A percentile compares a stretch with the other conserved stretches of the same genome.
phyloP scores from a whole-genome alignment of 2,113 vertebrate species.

The Microtus ochrogaster region DNA sequence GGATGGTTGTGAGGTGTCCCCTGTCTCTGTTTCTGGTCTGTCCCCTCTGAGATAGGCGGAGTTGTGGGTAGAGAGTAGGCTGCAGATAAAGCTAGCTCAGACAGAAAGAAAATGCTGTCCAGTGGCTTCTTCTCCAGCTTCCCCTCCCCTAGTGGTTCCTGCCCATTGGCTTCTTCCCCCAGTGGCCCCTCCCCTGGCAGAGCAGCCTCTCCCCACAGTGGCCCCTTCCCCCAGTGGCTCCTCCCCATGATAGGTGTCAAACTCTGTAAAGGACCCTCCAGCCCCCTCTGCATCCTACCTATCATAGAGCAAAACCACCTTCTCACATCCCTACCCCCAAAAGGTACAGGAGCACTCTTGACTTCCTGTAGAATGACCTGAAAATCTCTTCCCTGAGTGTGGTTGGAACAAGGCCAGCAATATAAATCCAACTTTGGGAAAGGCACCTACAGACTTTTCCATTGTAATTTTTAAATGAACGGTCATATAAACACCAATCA shows the following conservation, averaged over 20 bases:
- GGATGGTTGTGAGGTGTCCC: rapidly evolving
- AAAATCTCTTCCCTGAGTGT: not conserved
- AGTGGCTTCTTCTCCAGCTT: no score
- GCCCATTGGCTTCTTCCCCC: no score
- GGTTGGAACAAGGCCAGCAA: not conserved
- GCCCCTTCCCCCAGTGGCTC: no score
- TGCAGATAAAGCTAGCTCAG: no score
- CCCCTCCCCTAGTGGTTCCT: no score
- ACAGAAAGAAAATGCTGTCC: not conserved
- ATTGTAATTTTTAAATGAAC: not conserved
- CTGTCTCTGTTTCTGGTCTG: no score
- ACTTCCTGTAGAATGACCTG: not conserved
- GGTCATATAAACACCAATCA: not conserved
- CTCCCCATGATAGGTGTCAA: not conserved
- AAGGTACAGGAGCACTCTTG: no score
- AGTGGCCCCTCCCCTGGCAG: no score
- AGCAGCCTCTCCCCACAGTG: no score
- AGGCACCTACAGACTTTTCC: not conserved
- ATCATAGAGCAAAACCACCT: not conserved
- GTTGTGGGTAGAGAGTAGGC: rapidly evolving
- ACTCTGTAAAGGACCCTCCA: not conserved
- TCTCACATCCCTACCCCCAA: rapidly evolving
- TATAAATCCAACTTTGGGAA: not conserved
- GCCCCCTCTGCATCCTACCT: rapidly evolving
- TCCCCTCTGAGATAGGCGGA: not conserved